Conservation (phyloP, 1,140 invertebrate species). For the Gryllus bimaculatus region DNA sequence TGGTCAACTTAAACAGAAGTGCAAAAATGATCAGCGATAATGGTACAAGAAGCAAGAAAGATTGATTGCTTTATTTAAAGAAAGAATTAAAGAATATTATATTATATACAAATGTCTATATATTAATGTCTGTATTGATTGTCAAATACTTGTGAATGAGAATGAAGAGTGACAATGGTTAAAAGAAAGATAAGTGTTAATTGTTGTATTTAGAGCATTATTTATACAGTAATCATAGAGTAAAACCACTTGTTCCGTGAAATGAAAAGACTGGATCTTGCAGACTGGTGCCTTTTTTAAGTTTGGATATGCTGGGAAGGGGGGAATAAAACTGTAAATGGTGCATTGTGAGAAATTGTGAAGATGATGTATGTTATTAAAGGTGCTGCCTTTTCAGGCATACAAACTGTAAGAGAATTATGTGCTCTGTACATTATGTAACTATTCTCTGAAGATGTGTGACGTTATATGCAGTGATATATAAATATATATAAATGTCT, state of each 20-base stretch:
- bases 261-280: neutral
- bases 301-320: neutral
- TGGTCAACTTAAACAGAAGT: neutral
- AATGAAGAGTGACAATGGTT: neutral
- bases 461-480: neutral
- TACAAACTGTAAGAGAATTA: neutral
- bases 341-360: neutral
- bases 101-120: constrained; percentile 10
- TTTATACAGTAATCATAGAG: constrained; percentile 11
- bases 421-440: neutral
- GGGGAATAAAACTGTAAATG: neutral
- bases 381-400: neutral
- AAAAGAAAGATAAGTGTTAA: constrained; percentile 9
- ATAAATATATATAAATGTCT: neutral
- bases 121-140: neutral
- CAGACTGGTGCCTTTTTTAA: constrained; percentile 4
- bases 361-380: neutral
- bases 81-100: constrained; percentile 9
- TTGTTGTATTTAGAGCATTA: constrained; percentile 20
- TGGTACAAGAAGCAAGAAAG: neutral
- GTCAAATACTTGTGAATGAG: neutral
- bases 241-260: neutral
- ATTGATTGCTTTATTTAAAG: constrained; percentile 9
- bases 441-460: neutral
- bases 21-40: neutral